Percentiles rank a stretch among this genome's conserved stretches.
phyloP scores from a whole-genome alignment of 2,113 vertebrate genomes.

The Catharus fuscescens region DNA sequence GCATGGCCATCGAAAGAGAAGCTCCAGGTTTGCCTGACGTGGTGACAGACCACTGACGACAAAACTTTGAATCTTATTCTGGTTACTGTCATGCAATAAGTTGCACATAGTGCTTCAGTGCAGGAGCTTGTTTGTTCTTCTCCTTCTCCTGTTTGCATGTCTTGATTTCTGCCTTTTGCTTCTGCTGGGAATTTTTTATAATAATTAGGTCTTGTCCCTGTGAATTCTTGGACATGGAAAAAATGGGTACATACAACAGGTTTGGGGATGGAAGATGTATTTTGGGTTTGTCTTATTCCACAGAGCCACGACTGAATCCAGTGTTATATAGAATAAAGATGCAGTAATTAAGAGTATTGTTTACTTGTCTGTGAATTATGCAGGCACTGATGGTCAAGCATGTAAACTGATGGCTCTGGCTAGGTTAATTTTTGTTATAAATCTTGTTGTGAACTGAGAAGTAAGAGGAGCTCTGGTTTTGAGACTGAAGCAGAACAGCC shows the following conservation, averaged over 20 bases:
- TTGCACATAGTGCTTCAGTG: neutral
- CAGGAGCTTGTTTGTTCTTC: neutral
- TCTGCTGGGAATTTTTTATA: neutral
- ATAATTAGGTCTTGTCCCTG: neutral
- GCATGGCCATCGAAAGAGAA: neutral
- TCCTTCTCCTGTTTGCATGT: neutral
- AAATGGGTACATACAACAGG: neutral
- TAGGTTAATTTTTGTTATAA: neutral
- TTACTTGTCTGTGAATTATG: neutral
- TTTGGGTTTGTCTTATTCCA: neutral
- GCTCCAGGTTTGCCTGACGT: neutral
- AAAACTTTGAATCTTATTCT: neutral
- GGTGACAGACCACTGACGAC: neutral
- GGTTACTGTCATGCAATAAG: accelerated
- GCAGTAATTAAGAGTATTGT: neutral
- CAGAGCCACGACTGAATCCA: neutral
- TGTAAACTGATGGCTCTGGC: neutral
- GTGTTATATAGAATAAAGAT: neutral
- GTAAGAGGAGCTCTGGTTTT: neutral
- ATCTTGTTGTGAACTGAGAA: neutral
- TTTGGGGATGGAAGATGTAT: neutral
- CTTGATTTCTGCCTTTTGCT: neutral
- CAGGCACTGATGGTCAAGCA: neutral
- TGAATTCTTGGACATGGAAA: neutral
- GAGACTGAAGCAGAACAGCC: neutral